Conservation (phyloP, 2,113 vertebrate species). For the Pristiophorus japonicus region DNA sequence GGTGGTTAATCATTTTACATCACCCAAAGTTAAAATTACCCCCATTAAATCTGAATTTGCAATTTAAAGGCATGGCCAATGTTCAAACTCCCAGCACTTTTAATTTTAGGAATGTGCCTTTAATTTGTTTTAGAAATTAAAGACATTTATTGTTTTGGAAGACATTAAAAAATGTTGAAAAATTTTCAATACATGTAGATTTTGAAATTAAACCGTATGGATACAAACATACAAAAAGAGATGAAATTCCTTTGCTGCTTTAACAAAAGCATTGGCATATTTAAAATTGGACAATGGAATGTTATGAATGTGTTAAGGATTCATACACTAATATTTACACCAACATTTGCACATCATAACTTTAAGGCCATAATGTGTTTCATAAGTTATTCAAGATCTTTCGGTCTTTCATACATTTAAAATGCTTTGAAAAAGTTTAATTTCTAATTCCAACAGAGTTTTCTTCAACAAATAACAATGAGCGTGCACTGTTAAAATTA, state of each 20-base stretch:
- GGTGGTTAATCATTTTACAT: not conserved
- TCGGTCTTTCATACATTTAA: not conserved
- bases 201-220: not conserved
- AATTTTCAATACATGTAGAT: not conserved
- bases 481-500: not conserved
- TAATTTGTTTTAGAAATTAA: not conserved
- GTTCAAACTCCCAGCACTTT: not conserved
- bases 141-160: not conserved
- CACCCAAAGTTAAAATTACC: not conserved
- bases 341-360: not conserved
- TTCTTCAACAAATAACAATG: not conserved
- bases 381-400: not conserved
- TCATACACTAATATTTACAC: not conserved
- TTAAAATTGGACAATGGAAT: too few relatives aligned
- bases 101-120: too few relatives aligned
- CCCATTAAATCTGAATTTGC: not conserved
- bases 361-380: not conserved
- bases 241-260: not conserved
- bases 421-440: not conserved
- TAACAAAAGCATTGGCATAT: not conserved
- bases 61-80: not conserved
- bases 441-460: not conserved
- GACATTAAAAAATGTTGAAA: not conserved
- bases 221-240: not conserved
- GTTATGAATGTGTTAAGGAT: not conserved